Conservation (phyloP, 2,888 invertebrate species). For the Hypercompe scribonia region DNA sequence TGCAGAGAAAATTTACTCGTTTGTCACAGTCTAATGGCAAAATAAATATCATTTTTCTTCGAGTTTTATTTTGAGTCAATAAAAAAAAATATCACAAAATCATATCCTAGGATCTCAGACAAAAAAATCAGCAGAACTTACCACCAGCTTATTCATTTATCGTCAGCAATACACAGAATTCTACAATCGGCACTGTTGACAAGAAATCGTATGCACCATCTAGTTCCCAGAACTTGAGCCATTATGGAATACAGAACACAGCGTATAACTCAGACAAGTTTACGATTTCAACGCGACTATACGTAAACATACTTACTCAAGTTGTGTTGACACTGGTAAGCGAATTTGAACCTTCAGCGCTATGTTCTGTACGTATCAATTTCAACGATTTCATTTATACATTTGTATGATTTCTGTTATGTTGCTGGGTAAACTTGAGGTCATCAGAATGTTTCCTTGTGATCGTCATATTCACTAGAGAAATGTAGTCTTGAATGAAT, state of each 20-base stretch:
- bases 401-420: background rate
- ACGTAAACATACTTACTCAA: constrained; percentile 51
- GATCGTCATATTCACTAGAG: background rate
- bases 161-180: background rate
- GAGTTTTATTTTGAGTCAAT: too few relatives aligned
- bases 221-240: constrained; percentile 6
- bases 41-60: too few relatives aligned
- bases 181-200: background rate
- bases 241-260: constrained; percentile 23
- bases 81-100: too few relatives aligned
- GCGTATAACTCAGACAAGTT: constrained; percentile 63
- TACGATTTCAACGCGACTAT: constrained; percentile 58
- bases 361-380: background rate
- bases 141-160: too few relatives aligned
- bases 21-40: too few relatives aligned
- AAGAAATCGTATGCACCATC: constrained; percentile 10
- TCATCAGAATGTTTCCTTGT: background rate
- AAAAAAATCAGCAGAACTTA: too few relatives aligned
- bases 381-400: background rate
- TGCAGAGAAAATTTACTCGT: too few relatives aligned
- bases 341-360: constrained; percentile 1
- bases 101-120: too few relatives aligned
- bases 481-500: background rate
- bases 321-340: constrained; percentile 30
- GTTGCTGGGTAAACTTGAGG: background rate